Evolutionary conservation across 2,113 vertebrate genomes (phyloP), one percentile per base, ranked within the genome.

Genomic region (Urocitellus parryii): DNA sequence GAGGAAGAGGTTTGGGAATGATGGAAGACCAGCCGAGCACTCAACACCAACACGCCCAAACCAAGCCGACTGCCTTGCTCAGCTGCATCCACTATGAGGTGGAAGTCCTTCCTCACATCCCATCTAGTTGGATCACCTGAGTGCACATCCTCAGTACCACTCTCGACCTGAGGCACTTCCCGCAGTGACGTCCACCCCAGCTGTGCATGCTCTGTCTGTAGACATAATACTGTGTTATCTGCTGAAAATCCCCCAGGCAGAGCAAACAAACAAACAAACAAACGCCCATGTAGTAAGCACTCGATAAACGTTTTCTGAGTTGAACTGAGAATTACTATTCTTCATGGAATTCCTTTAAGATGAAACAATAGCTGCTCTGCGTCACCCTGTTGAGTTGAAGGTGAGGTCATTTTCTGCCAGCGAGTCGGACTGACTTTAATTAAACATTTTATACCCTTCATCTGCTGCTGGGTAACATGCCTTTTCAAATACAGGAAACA

Each of bases 401-500:
- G 96, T 94, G 96, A 98, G 98, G 97, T 98, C 98, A 98, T 10
- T 96, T 94, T 94, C 98, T 97, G 97, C 97, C 97, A 98, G 96
- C 68, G 98, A 96, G 91, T 97, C n/a, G 2, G 84, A 87, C 92
- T 98, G 97, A 97, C 95, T 98, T 96, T 98, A 98, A 98, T 98
- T 98, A 98, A 98, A 97, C 61, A 45, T 96, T 98, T 98, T 98
- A 97, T 98, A 95, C 96, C 73, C 65, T 95, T 98, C 97, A 95
- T 97, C 97, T 98, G 97, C 5, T 97, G 95, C 94, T 94, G 93
- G 74, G 91, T 92, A 98, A 92, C 42, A 18, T 94, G 96, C 90
- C 96, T 97, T 97, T 97, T 98, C 98, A 98, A 98, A 98, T 68
- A 96, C 88, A 97, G 98, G 96, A 98, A 98, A 98, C 91, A 97